Percentiles rank a stretch among this genome's conserved stretches.
Conservation (phyloP, 53 echinoderm and acorn worm genomes). For the Holothuria leucospilota region DNA sequence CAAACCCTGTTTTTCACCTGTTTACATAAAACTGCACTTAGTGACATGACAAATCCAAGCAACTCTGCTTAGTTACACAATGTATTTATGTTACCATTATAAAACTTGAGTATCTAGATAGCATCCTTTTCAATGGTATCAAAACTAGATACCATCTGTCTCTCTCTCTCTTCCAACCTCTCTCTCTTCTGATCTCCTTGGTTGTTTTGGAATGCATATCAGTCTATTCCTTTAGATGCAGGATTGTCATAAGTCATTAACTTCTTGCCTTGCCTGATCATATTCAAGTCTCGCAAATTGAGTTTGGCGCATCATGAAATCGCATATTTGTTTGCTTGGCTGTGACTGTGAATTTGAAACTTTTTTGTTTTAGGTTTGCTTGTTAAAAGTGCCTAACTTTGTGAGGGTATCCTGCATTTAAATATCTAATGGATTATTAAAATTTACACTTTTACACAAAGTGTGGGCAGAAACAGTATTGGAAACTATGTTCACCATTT, state of each 20-base stretch:
- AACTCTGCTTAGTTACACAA: too few relatives aligned
- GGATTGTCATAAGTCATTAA: slow-evolving; percentile 4
- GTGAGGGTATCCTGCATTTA: slow-evolving; percentile 25
- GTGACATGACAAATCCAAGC: too few relatives aligned
- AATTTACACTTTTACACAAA: too few relatives aligned
- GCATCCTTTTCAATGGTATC: too few relatives aligned
- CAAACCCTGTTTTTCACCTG: too few relatives aligned
- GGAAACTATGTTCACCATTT: too few relatives aligned
- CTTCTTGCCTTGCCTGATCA: slow-evolving; percentile 29
- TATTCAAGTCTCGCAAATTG: slow-evolving; percentile 21
- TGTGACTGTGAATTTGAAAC: neutral
- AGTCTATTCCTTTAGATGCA: slow-evolving; percentile 2
- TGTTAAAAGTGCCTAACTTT: slow-evolving; percentile 43
- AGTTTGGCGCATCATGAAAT: slow-evolving; percentile 32
- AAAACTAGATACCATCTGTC: too few relatives aligned
- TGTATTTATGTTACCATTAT: too few relatives aligned
- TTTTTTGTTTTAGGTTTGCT: slow-evolving; percentile 21
- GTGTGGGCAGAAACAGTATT: too few relatives aligned
- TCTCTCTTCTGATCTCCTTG: neutral
- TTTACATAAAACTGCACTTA: too few relatives aligned
- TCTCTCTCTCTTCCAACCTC: neutral
- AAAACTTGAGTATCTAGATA: too few relatives aligned
- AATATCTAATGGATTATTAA: too few relatives aligned
- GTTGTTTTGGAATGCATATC: slow-evolving; percentile 37
- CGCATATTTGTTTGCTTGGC: slow-evolving; percentile 45